phyloP scores from a whole-genome alignment of 92 coral and sea anemone species.

The Bergia puertoricense region DNA sequence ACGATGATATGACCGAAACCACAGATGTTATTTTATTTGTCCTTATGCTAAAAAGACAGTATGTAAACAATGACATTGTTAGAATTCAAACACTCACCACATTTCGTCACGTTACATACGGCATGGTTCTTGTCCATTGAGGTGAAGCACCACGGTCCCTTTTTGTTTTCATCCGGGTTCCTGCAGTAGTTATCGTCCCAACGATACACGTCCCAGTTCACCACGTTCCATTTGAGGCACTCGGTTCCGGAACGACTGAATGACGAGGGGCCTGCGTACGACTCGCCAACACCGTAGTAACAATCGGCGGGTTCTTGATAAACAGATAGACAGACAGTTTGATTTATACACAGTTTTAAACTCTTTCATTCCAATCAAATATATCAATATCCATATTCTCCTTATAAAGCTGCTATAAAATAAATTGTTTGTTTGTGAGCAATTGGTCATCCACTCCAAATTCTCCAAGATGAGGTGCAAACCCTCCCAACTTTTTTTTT shows the following conservation, averaged over 20 bases:
- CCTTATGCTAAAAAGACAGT: too few species aligned
- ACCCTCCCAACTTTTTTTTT: too few species aligned
- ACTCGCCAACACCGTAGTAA: slow-evolving; percentile 27
- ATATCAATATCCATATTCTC: too few species aligned
- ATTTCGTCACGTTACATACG: slow-evolving; percentile 39
- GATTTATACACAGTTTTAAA: not conserved
- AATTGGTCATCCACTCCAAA: too few species aligned
- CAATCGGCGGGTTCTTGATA: slow-evolving; percentile 37
- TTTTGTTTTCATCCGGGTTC: slow-evolving; percentile 27
- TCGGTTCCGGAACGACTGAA: slow-evolving; percentile 22
- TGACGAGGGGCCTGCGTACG: slow-evolving; percentile 38
- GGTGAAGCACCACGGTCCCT: slow-evolving; percentile 42
- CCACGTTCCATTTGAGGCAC: slow-evolving; percentile 38
- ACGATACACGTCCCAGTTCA: slow-evolving; percentile 31
- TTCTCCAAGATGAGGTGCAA: too few species aligned
- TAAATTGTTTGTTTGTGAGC: too few species aligned
- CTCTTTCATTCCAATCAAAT: too few species aligned
- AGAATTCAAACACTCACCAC: slow-evolving; percentile 15
- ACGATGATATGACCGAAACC: too few species aligned
- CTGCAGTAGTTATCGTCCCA: slow-evolving; percentile 39
- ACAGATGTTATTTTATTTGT: too few species aligned
- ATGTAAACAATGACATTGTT: too few species aligned
- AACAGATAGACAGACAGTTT: not conserved
- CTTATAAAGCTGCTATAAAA: too few species aligned
- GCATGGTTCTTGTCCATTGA: slow-evolving; percentile 21